Conservation (phyloP, 2,888 invertebrate species). For the Eupithecia subumbrata region DNA sequence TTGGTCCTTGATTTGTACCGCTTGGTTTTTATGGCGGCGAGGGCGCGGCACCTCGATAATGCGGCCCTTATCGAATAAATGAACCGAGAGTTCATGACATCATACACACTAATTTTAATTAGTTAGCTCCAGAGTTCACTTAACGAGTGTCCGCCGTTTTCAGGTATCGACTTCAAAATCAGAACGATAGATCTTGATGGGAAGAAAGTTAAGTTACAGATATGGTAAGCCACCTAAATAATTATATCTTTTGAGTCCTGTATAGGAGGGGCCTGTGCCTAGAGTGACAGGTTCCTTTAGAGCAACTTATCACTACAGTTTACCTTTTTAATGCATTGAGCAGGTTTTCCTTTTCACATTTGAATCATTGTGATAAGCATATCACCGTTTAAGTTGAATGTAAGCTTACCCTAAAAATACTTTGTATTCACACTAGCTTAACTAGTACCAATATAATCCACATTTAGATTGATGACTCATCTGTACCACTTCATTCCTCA, state of each 20-base stretch:
- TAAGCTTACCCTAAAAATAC: background rate
- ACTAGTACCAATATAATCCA: background rate
- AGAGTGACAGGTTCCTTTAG: background rate
- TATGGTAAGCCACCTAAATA: constrained; percentile 89
- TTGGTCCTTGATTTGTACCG: constrained; percentile 48
- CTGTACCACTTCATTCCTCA: constrained; percentile 3
- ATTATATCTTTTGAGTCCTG: constrained; percentile 18
- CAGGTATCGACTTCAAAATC: constrained; percentile 99
- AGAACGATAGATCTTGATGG: constrained; percentile 99
- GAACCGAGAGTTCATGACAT: constrained; percentile 77
- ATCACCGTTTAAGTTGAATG: background rate
- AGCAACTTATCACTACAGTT: constrained; percentile 3
- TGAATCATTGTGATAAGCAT: background rate
- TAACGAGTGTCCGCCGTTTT: constrained; percentile 66
- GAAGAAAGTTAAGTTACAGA: constrained; percentile 99
- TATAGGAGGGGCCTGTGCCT: background rate
- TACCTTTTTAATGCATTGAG: background rate
- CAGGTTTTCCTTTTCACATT: background rate
- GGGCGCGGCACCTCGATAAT: constrained; percentile 69
- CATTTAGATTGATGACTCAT: constrained; percentile 27
- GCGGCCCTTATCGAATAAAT: constrained; percentile 72
- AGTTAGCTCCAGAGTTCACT: constrained; percentile 61
- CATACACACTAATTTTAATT: constrained; percentile 80
- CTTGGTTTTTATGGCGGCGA: constrained; percentile 44
- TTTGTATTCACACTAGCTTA: background rate